Conservation (phyloP, 2,797 vertebrate genomes). For the Capromys pilorides region DNA sequence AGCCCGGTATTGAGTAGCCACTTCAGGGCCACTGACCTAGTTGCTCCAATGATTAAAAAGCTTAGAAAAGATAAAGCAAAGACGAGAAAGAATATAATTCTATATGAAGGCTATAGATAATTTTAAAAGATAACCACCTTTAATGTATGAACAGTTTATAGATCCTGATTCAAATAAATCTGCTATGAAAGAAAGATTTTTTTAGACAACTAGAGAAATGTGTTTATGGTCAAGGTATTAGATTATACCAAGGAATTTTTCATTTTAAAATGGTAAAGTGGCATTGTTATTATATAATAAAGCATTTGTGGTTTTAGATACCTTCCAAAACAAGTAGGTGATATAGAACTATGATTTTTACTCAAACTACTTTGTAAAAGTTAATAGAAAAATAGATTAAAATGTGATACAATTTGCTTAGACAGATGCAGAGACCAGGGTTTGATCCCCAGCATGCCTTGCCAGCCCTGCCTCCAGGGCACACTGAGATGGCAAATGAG, state of each 20-base stretch:
- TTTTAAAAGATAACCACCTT: neutral
- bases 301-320: neutral
- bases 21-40: neutral
- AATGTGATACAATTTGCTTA: neutral
- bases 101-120: neutral
- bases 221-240: slow-evolving; percentile 1
- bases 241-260: slow-evolving; percentile 8
- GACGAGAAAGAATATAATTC: neutral
- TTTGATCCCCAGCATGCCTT: too few relatives aligned
- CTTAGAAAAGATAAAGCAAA: neutral
- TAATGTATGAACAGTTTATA: slow-evolving; percentile 9
- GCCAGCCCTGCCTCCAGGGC: too few relatives aligned
- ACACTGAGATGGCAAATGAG: too few relatives aligned
- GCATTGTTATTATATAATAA: slow-evolving; percentile 4
- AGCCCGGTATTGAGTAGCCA: neutral
- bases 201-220: neutral
- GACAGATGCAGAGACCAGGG: too few relatives aligned
- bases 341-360: neutral
- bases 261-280: slow-evolving; percentile 21
- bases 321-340: neutral
- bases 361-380: neutral
- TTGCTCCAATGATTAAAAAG: neutral
- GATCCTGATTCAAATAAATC: neutral
- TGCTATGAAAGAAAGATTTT: neutral
- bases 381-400: neutral